Conservation (phyloP, 2,888 invertebrate species). For the Drosophila villosipedis region DNA sequence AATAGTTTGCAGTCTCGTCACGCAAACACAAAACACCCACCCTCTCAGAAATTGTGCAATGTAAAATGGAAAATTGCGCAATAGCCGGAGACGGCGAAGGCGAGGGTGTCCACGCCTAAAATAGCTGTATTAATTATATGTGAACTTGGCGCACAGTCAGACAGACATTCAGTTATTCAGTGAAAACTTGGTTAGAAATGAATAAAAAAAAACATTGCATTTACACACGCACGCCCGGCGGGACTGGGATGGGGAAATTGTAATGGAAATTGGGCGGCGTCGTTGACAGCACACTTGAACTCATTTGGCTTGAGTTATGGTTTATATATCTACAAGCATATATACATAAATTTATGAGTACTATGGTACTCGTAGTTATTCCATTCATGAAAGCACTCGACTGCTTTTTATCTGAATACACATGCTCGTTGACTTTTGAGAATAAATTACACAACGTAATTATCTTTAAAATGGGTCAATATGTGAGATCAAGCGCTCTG, state of each 20-base stretch:
- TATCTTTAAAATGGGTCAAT: slow-evolving; percentile 56
- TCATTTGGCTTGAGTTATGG: slow-evolving; percentile 41
- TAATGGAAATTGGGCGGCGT: slow-evolving; percentile 31
- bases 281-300: slow-evolving; percentile 67
- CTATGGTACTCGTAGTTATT: slow-evolving; percentile 11
- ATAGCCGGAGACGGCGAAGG: slow-evolving; percentile 25
- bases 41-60: slow-evolving; percentile 43
- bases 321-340: not conserved
- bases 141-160: slow-evolving; percentile 61
- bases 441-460: slow-evolving; percentile 38
- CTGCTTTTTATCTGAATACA: slow-evolving; percentile 19
- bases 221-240: slow-evolving; percentile 43
- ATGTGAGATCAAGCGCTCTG: slow-evolving; percentile 46
- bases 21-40: slow-evolving; percentile 27
- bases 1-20: slow-evolving; percentile 44
- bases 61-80: slow-evolving; percentile 64
- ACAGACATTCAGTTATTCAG: slow-evolving; percentile 10
- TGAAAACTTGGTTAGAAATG: slow-evolving; percentile 36
- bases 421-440: slow-evolving; percentile 18
- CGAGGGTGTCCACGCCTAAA: slow-evolving; percentile 45
- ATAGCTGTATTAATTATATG: slow-evolving; percentile 67
- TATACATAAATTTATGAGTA: not conserved
- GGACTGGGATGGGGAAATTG: not conserved
- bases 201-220: slow-evolving; percentile 36
- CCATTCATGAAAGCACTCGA: slow-evolving; percentile 34